Conservation (phyloP, 2,888 invertebrate species). For the Cosmia pyralina region DNA sequence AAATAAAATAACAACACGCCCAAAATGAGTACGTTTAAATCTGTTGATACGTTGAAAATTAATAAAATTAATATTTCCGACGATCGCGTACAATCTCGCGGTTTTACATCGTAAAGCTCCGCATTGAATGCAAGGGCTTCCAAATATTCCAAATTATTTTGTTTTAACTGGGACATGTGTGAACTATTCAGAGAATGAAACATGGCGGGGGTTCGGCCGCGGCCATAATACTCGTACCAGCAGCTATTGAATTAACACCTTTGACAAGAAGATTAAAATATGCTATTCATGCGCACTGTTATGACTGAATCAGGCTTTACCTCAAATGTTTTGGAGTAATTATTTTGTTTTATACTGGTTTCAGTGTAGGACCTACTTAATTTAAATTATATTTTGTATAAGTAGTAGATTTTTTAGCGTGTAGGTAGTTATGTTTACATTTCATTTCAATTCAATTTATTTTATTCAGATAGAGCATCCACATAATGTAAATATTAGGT, state of each 20-base stretch:
- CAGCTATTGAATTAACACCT: conserved; percentile 30
- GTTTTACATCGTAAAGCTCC: conserved; percentile 33
- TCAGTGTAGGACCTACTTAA: not conserved
- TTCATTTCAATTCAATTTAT: not conserved
- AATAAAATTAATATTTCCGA: conserved; percentile 42
- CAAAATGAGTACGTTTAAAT: conserved; percentile 27
- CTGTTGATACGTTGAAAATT: conserved; percentile 17
- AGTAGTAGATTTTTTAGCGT: too few relatives aligned
- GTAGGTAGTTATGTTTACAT: not conserved
- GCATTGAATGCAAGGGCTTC: conserved; percentile 14
- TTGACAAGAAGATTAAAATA: conserved; percentile 47
- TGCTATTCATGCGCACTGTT: conserved; percentile 16
- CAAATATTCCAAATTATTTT: conserved; percentile 32
- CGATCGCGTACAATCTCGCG: conserved; percentile 25
- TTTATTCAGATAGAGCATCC: not conserved
- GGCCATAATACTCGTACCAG: conserved; percentile 21
- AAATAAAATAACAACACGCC: conserved; percentile 13
- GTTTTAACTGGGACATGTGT: conserved; percentile 18
- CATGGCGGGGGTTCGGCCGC: not conserved
- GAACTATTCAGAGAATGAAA: conserved; percentile 30
- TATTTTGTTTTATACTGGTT: not conserved
- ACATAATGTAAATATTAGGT: too few relatives aligned
- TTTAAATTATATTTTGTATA: too few relatives aligned
- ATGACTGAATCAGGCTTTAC: conserved; percentile 7
- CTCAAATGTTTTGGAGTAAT: not conserved